Base-by-base conservation (phyloP, 2,797 vertebrate genomes). In the Botia kubotai region DNA sequence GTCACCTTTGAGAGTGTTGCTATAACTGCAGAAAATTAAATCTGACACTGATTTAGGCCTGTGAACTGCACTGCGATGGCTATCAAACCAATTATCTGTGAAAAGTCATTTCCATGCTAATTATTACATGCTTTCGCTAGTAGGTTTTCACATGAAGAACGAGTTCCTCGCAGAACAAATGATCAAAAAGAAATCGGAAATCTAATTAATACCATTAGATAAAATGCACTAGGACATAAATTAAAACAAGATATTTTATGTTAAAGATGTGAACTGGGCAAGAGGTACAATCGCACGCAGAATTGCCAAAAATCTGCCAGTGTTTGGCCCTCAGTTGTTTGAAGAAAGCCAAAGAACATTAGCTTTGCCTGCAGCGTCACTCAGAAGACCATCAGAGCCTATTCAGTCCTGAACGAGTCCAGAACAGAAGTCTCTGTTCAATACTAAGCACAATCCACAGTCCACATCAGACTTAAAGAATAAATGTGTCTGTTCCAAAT, bases 21-120 rank as follows among this genome's bases (percentile, higher is more conserved):
- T 14, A 17, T 71, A 53, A 71, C 50, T 53, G 48, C 58, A 43
- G 58, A 55, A 55, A 66, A 80, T 66, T 14, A 65, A 80, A 55
- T 26, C 58, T 6, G 70, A 16, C 58, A 33, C 29, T 55, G 23
- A 80, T 78, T 72, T 33, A 14, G 13, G 39, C 3, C 69, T 19
- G 66, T 48, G 66, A 75, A 71, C 68, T 48, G 55, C 14, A 71
- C 48, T 43, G 48, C 11, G 57, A 70, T n/a, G 66, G 52, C 52
- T 46, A 72, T 66, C 70, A 80, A 80, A 63, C 53, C 39, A 50
- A 50, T 69, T 33, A 33, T 48, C 39, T 7, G 3, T 26, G 8
- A 26, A 6, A 69, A 69, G 53, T 46, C 2, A 48, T 77, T 46
- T 58, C 65, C 46, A 46, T 19, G 53, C 65, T 33, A 39, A 69